Base-by-base conservation (phyloP, 2,113 vertebrate genomes). In the Forbesichthys papilliferus region DNA sequence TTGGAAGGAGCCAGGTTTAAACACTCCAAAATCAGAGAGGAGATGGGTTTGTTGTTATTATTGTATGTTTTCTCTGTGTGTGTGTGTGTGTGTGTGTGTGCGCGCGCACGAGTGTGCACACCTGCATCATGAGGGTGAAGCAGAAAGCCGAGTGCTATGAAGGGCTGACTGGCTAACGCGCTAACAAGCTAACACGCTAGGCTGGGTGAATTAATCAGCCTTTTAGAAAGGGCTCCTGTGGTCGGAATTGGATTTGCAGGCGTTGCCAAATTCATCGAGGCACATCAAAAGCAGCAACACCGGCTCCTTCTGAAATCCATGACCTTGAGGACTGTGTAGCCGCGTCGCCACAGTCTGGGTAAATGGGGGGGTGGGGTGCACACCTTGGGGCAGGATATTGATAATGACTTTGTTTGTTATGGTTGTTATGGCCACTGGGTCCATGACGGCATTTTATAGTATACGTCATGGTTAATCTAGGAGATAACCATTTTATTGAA, bases 201-300 rank as follows among this genome's bases (percentile, higher is more conserved):
- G 48, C 73, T 52, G 62, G 16, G 46, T 60, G 63, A 81, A 79
- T 84, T 82, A 78, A 80, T 71, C 79, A 73, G 68, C 18, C 70
- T 57, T 83, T 75, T 64, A 73, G 53, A 71, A 69, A 54, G 72
- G 7, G 58, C 64, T 66, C 62, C 69, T 74, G 42, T 52, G 81
- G 79, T 82, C 81, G 64, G 78, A 87, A 86, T 82, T 79, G 75
- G 73, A 86, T 88, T 85, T 81, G 77, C 74, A 73, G 66, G 70
- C 70, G 11, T 52, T 20, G 57, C 69, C 64, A 76, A 63, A 47
- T 78, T 81, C 47, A 66, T 60, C 33, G 12, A 46, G 59, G 56
- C 74, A 83, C 75, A 78, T 89, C 74, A 86, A 82, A 83, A 73
- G 68, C 74, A 53, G 73, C 11, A 48, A 59, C 57, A 69, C 64